These are phyloP conservation scores for Ictalurus furcatus DNA, from an alignment of 2,113 vertebrate species.

Conservation along the genomic window DNA sequence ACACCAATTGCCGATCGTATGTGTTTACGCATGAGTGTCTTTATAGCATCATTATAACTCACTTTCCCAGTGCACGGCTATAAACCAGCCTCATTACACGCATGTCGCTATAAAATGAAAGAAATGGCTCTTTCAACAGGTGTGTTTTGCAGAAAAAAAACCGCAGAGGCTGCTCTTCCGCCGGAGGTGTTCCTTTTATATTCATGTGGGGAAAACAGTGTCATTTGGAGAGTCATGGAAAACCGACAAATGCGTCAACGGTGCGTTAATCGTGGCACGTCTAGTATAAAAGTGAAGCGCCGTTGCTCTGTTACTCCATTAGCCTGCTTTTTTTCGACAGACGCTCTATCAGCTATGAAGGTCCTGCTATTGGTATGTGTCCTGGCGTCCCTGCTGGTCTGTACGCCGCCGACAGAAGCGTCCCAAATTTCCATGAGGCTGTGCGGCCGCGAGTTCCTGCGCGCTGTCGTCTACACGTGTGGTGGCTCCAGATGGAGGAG, in stretches of 20 bases:
- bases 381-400: constrained; percentile 57
- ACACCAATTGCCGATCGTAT: constrained; percentile 20
- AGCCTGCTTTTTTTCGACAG: not conserved
- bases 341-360: constrained; percentile 55
- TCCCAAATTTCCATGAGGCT: constrained; percentile 67
- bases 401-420: constrained; percentile 40
- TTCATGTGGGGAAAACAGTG: constrained; percentile 12
- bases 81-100: constrained; percentile 62
- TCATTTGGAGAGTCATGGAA: constrained; percentile 45
- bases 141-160: not conserved
- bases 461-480: constrained; percentile 83
- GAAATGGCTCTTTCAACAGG: not conserved
- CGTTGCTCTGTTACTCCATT: not conserved
- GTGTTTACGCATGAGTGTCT: constrained; percentile 47
- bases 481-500: constrained; percentile 84
- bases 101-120: constrained; percentile 48
- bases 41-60: constrained; percentile 62
- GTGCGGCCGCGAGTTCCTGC: constrained; percentile 79
- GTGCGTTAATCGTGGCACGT: not conserved
- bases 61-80: constrained; percentile 59
- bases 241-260: constrained; percentile 25
- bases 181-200: not conserved
- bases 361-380: constrained; percentile 42
- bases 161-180: not conserved
- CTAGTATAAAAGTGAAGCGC: constrained; percentile 39